Conservation (phyloP, 2,113 vertebrate species). For the Plestiodon gilberti region DNA sequence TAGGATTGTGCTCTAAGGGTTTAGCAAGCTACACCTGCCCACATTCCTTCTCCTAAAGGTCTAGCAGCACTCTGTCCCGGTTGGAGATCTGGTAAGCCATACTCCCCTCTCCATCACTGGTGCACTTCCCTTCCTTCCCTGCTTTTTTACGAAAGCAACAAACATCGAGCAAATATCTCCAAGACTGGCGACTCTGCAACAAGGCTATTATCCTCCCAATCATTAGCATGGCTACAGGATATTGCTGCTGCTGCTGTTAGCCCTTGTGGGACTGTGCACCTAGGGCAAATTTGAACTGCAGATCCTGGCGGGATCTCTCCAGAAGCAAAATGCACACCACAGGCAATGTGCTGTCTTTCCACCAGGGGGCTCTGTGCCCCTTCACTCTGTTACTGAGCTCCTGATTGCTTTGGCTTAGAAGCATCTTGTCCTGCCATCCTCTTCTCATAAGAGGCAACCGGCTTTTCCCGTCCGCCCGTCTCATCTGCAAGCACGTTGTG, state of each 20-base stretch:
- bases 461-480: too few species aligned
- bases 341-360: not conserved
- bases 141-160: not conserved
- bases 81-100: too few species aligned
- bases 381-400: too few species aligned
- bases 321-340: too few species aligned
- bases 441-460: not conserved
- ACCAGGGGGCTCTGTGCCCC: slow-evolving; percentile 19
- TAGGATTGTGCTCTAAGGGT: too few species aligned
- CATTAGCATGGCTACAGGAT: not conserved
- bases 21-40: too few species aligned
- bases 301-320: not conserved
- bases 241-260: not conserved
- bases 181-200: not conserved
- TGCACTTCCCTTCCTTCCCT: too few species aligned
- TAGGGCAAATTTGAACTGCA: not conserved
- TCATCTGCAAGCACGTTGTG: too few species aligned
- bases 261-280: too few species aligned
- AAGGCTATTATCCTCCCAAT: not conserved
- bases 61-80: too few species aligned
- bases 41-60: too few species aligned
- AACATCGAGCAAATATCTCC: not conserved
- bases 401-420: not conserved
- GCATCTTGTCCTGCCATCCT: not conserved
- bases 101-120: too few species aligned